A percentile compares a stretch with the other conserved stretches of the same genome.
phyloP scores from a whole-genome alignment of 1,140 invertebrate species.

The Bombyx mori region ASM3026992v2 NC_085124.1:11242501-11243000 shows the following conservation, averaged over 20 bases:
- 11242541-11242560: not conserved
- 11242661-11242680: conserved; percentile 48
- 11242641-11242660: conserved; percentile 47
- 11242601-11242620: not conserved
- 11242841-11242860: conserved; percentile 26
- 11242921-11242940: conserved; percentile 35
- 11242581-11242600: not conserved
- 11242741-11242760: conserved; percentile 10
- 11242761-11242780: conserved; percentile 24
- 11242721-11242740: conserved; percentile 9
- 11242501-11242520: conserved; percentile 25
- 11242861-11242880: conserved; percentile 16
- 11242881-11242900: conserved; percentile 11
- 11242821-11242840: conserved; percentile 31
- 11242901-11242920: conserved; percentile 41
- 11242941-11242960: conserved; percentile 43
- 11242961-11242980: conserved; percentile 37
- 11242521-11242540: conserved; percentile 6
- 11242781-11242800: conserved; percentile 16
- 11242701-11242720: conserved; percentile 13
- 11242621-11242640: conserved; percentile 51
- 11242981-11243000: conserved; percentile 35
- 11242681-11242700: conserved; percentile 35
- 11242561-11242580: not conserved
- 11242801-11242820: conserved; percentile 16